Evolutionary conservation across 2,888 invertebrate genomes (phyloP).

Genomic region (Cheilosia urbana): DNA sequence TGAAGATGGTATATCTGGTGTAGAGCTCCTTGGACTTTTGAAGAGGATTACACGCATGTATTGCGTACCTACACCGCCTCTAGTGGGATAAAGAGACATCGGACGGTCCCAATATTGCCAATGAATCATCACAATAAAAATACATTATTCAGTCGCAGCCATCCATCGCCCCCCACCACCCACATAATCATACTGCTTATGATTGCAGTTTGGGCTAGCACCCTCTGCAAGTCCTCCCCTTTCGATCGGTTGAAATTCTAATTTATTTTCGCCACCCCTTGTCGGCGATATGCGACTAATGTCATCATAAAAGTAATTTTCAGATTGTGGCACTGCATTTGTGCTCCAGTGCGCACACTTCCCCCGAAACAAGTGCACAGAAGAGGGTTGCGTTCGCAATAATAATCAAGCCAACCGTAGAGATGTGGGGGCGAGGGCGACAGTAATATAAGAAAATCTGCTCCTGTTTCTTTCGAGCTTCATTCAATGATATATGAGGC

Average conservation of each 20-base stretch:
- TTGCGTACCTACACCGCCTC: not conserved
- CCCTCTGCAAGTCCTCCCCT: constrained; percentile 15
- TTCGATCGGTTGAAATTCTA: constrained; percentile 55
- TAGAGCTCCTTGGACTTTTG: constrained; percentile 14
- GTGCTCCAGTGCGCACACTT: constrained; percentile 62
- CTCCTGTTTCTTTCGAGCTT: constrained; percentile 47
- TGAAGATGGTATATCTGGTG: not conserved
- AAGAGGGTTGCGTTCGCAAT: constrained; percentile 39
- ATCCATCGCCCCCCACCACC: constrained; percentile 2
- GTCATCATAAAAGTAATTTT: constrained; percentile 74
- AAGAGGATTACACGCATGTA: constrained; percentile 36
- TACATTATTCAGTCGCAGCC: constrained; percentile 37
- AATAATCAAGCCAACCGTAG: constrained; percentile 20
- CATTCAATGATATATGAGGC: constrained; percentile 76
- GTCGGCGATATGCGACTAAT: constrained; percentile 27
- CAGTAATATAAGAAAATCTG: constrained; percentile 54
- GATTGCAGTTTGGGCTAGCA: constrained; percentile 60
- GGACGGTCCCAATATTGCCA: not conserved
- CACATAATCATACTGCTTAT: constrained; percentile 65
- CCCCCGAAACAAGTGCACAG: constrained; percentile 56
- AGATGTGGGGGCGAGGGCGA: constrained; percentile 17
- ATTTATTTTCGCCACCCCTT: constrained; percentile 66
- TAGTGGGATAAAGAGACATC: not conserved
- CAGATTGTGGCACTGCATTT: constrained; percentile 61
- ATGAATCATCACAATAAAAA: constrained; percentile 28